phyloP scores from a whole-genome alignment of 2,797 vertebrate species.

The Amblyraja radiata region DNA sequence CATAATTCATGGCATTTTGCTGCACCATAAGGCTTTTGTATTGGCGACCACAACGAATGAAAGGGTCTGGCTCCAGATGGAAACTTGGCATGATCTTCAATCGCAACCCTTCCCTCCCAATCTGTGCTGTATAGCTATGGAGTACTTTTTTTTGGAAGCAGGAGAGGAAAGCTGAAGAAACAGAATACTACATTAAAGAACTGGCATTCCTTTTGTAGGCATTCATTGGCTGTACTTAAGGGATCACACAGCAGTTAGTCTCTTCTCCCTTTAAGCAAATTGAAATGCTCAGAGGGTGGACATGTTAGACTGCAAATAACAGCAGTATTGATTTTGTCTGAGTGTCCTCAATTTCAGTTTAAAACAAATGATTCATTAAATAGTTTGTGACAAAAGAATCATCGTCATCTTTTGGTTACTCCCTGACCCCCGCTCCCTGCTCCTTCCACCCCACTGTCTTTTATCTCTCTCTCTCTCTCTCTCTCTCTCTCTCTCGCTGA shows the following conservation, averaged over 20 bases:
- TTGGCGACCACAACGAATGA: conserved; percentile 41
- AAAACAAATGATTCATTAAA: neutral
- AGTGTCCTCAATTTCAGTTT: neutral
- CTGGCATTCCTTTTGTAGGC: neutral
- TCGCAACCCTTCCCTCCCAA: conserved; percentile 22
- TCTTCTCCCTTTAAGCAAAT: too few relatives aligned
- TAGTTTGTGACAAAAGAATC: neutral
- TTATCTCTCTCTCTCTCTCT: neutral
- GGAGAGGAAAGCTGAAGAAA: conserved; percentile 12
- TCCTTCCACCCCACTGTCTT: neutral
- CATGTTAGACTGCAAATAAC: neutral
- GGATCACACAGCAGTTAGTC: neutral
- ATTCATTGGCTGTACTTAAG: neutral
- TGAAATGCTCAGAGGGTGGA: neutral
- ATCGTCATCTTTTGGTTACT: neutral
- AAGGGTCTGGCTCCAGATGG: conserved; percentile 45
- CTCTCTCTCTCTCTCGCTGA: neutral
- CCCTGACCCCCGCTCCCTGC: neutral
- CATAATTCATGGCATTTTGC: conserved; percentile 34
- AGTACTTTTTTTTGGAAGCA: conserved; percentile 22
- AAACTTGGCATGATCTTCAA: conserved; percentile 43
- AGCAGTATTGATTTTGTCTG: neutral
- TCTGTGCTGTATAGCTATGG: neutral
- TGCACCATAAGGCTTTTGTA: conserved; percentile 9
- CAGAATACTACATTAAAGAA: conserved; percentile 25